Percentiles rank a stretch among this genome's conserved stretches.
Conservation (phyloP, 2,888 invertebrate species). For the Ptilodon capucinus region DNA sequence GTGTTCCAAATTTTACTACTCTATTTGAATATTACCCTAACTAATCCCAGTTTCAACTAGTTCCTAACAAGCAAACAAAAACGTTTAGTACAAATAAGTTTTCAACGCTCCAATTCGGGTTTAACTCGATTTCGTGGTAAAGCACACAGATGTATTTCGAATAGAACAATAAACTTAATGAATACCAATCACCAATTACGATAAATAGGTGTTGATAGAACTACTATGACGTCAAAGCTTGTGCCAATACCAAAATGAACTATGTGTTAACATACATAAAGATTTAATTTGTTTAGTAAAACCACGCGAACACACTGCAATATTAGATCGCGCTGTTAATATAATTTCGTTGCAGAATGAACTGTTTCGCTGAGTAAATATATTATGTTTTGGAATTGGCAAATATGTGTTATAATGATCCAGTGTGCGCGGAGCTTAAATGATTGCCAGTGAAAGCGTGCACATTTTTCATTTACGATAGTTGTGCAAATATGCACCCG, state of each 20-base stretch:
- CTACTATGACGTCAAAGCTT: too few relatives aligned
- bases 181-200: slow-evolving; percentile 23
- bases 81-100: background rate
- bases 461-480: slow-evolving; percentile 13
- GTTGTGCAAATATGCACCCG: slow-evolving; percentile 22
- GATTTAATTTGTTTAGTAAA: too few relatives aligned
- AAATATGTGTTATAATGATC: too few relatives aligned
- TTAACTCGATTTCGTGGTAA: background rate
- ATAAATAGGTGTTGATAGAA: slow-evolving; percentile 8
- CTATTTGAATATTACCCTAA: background rate
- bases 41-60: background rate
- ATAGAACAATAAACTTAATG: slow-evolving; percentile 29
- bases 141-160: too few relatives aligned
- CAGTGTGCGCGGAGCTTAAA: background rate
- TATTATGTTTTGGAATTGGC: too few relatives aligned
- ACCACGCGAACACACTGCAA: too few relatives aligned
- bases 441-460: background rate
- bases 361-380: too few relatives aligned
- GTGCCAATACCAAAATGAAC: too few relatives aligned
- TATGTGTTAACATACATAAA: too few relatives aligned
- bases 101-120: background rate
- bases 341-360: too few relatives aligned
- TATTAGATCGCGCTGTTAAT: too few relatives aligned
- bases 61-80: background rate
- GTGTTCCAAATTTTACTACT: background rate